Base-by-base conservation (phyloP, 2,888 invertebrate genomes). In the Eupithecia vulgata region DNA sequence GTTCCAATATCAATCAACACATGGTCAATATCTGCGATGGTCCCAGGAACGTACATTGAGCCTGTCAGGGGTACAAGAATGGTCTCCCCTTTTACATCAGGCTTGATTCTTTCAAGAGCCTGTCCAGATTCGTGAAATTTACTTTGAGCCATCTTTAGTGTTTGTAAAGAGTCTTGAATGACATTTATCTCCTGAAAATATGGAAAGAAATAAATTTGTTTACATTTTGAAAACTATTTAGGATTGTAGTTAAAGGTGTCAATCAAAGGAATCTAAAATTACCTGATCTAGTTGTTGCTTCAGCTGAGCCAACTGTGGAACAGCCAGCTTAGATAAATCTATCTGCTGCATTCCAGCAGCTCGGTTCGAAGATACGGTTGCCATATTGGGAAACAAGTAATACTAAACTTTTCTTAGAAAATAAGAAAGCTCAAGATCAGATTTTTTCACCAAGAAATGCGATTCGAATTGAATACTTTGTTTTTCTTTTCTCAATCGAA, bases 21-120 rank as follows among this genome's bases (percentile, higher is more conserved):
- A 88, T 97, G 97, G 70, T 98, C 96, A 45, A 97, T 96, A 86
- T 99, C 97, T 76, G 96, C 95, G 74, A 99, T 95, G 82, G 96
- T 96, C 3, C 99, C 99, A 59, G 98, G 98, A 61, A 99, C 99
- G 94, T 99, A 99, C 97, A 99, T 98, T 83, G 99, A 99, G 83
- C 98, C 98, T 17, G 99, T 99, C 17, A 99, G 95, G 1, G 99
- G 99, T 21, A 99, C 99, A 30, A 99, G 94, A 80, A 99, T 97
- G 73, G 97, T 96, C 85, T 97, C 97, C 83, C 98, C 97, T 86
- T 97, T 96, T 77, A 96, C 95, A 34, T 96, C 96, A 0, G 97
- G 96, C 64, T 96, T 96, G 72, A 98, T 95, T 91, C 97, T 97
- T 76, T 97, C 97, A 68, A 98, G 95, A 83, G 97, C 97, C 84